phyloP scores from a whole-genome alignment of 1,140 invertebrate species.

The Trachelipus rathkii region DNA sequence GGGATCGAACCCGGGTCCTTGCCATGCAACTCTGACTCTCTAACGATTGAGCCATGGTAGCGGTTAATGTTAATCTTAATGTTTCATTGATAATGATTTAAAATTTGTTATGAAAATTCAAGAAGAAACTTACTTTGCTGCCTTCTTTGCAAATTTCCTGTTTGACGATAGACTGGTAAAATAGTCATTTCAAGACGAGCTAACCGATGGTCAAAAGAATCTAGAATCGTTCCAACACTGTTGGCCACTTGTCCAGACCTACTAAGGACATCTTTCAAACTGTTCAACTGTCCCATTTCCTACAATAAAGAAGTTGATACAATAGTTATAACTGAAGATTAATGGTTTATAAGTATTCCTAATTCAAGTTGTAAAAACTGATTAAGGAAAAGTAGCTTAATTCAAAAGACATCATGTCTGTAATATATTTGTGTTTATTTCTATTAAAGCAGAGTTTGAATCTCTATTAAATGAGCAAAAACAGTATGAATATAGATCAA shows the following conservation, averaged over 20 bases:
- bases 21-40: no score
- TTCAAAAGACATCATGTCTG: background rate
- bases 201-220: slow-evolving; percentile 83
- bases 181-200: slow-evolving; percentile 88
- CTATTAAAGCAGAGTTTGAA: no score
- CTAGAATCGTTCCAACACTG: slow-evolving; percentile 81
- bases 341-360: background rate
- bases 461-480: background rate
- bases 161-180: slow-evolving; percentile 91
- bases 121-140: slow-evolving; percentile 72
- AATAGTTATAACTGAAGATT: background rate
- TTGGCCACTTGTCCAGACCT: slow-evolving; percentile 62
- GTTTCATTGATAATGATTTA: no score
- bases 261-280: slow-evolving; percentile 35
- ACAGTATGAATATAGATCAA: no score
- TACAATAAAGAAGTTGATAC: slow-evolving; percentile 18
- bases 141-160: slow-evolving; percentile 80
- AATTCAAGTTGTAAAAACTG: background rate
- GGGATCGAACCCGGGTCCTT: no score
- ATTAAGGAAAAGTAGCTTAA: background rate
- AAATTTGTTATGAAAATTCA: no score
- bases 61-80: no score
- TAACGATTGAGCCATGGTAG: no score
- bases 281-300: slow-evolving; percentile 38
- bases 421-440: background rate